Percentiles rank a stretch among this genome's conserved stretches.
Evolutionary conservation across 2,797 vertebrate species (phyloP).

Genomic region (Glyptemys insculpta): DNA sequence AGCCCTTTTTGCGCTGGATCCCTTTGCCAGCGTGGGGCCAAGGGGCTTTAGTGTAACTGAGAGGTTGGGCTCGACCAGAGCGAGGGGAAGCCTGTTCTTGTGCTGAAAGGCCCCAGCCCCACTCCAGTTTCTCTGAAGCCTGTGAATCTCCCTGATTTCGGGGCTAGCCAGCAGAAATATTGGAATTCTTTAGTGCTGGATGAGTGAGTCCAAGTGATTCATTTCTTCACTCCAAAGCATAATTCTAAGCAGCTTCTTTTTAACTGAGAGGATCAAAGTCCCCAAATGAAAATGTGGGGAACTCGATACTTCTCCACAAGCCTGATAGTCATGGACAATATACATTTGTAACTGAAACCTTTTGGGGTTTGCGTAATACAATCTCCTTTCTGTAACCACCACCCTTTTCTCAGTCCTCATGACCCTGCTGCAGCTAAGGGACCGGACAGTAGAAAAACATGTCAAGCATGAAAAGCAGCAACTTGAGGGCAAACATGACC

Average conservation of each 20-base stretch:
- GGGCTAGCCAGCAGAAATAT: slow-evolving; percentile 70
- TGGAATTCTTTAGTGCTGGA: slow-evolving; percentile 71
- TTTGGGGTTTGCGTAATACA: slow-evolving; percentile 74
- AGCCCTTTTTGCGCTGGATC: not conserved
- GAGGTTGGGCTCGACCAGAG: slow-evolving; percentile 38
- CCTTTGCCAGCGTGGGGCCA: not conserved
- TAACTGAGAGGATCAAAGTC: slow-evolving; percentile 77
- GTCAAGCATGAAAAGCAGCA: slow-evolving; percentile 78
- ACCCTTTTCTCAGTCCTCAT: slow-evolving; percentile 36
- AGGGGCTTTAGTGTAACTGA: not conserved
- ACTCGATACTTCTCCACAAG: slow-evolving; percentile 74
- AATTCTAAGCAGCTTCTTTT: slow-evolving; percentile 73
- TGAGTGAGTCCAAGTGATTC: slow-evolving; percentile 70
- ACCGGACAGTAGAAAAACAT: slow-evolving; percentile 77
- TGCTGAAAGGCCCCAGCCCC: slow-evolving; percentile 68
- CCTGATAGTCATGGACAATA: slow-evolving; percentile 76
- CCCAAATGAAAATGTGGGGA: slow-evolving; percentile 69
- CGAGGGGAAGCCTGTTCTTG: slow-evolving; percentile 21
- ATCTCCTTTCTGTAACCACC: slow-evolving; percentile 74
- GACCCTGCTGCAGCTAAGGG: slow-evolving; percentile 54
- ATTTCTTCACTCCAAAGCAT: slow-evolving; percentile 64
- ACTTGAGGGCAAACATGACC: slow-evolving; percentile 72
- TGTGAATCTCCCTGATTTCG: slow-evolving; percentile 69
- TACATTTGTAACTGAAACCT: slow-evolving; percentile 76
- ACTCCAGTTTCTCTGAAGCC: slow-evolving; percentile 69